Base-by-base conservation (phyloP, 2,797 vertebrate species). In the Spondyliosoma cantharus region DNA sequence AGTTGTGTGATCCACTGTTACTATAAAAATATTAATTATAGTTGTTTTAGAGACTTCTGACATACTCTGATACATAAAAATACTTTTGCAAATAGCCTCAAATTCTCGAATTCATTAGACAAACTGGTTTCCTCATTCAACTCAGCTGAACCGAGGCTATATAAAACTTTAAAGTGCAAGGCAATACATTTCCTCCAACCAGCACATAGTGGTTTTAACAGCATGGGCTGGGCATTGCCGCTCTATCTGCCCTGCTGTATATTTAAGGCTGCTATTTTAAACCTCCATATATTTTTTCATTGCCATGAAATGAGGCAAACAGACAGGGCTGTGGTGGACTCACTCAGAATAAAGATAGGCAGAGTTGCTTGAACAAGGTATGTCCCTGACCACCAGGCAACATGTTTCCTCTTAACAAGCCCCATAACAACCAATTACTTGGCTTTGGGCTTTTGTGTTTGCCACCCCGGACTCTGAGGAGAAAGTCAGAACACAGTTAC, bases 221-320 rank as follows among this genome's bases (percentile, higher is more conserved):
- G 88, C 88, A 88, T 91, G 90, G 93, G 93, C 73, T 75, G 90
- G 90, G 90, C 89, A 88, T 75, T 25, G 83, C 81, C 3, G 46
- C 73, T 89, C 86, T 89, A 93, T 94, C 93, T 89, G 81, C 85
- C 79, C 85, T 48, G 82, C 93, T 89, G 80, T 93, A 85, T 94
- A 93, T 90, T 95, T 93, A 93, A 93, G 76, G 84, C 66, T 90
- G 72, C 93, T 94, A 93, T 94, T 95, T 94, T 91, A 88, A 90
- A 92, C 65, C 72, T 58, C 87, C 69, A 86, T 91, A 90, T 93
- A 87, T 76, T 92, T 89, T 92, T 93, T 92, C 91, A 91, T 78
- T 83, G 81, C 79, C 88, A 64, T 85, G 83, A 89, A 94, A 94
- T 77, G 88, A 90, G 86, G 78, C 76, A 56, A 89, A 86, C 91